A percentile compares a stretch with the other conserved stretches of the same genome.
These are phyloP conservation scores for Dendrolimus pini DNA, from an alignment of 2,888 invertebrate species.

Conservation along the genomic window DNA sequence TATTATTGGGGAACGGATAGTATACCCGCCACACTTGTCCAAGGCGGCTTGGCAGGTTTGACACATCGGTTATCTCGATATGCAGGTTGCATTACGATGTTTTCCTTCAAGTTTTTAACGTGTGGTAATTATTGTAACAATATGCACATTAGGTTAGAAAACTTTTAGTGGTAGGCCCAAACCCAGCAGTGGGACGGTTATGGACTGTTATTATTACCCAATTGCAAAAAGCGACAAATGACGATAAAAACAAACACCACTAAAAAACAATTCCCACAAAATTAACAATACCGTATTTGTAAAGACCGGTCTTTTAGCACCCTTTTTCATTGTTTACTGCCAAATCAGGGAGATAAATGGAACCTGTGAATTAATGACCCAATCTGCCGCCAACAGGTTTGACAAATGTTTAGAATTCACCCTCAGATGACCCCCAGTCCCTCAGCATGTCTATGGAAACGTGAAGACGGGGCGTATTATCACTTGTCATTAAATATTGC, in stretches of 20 bases:
- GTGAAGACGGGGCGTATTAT: background rate
- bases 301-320: slow-evolving; percentile 29
- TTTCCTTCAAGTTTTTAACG: too few relatives aligned
- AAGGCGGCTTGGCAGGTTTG: too few relatives aligned
- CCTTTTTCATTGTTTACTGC: slow-evolving; percentile 43
- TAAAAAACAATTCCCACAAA: background rate
- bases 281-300: background rate
- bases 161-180: too few relatives aligned
- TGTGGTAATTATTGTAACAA: too few relatives aligned
- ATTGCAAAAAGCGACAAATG: too few relatives aligned
- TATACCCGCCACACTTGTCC: too few relatives aligned
- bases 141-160: too few relatives aligned
- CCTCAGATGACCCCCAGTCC: slow-evolving; percentile 10
- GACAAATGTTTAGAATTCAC: slow-evolving; percentile 54
- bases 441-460: slow-evolving; percentile 7
- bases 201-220: too few relatives aligned
- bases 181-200: too few relatives aligned
- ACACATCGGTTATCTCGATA: too few relatives aligned
- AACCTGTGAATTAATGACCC: slow-evolving; percentile 40
- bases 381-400: slow-evolving; percentile 36
- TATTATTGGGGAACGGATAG: too few relatives aligned
- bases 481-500: background rate
- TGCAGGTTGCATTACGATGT: too few relatives aligned
- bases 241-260: background rate
- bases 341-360: slow-evolving; percentile 45